Evolutionary conservation across 2,888 invertebrate species (phyloP).

Genomic region (Tortrix viridana): DNA sequence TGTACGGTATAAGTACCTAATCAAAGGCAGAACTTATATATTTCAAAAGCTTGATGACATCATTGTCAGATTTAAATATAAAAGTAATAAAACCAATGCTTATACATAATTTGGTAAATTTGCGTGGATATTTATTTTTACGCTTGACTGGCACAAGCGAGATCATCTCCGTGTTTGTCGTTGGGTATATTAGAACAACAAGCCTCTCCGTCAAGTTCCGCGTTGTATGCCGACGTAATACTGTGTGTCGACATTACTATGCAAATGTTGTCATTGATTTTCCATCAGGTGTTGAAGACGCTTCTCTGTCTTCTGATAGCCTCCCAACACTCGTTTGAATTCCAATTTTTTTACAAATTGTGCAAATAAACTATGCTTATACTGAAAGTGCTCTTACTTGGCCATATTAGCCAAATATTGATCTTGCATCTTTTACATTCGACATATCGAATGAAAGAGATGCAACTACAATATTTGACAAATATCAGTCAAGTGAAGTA

Average conservation of each 20-base stretch:
- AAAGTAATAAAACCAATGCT: too few relatives aligned
- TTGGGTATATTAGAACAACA: slow-evolving; percentile 14
- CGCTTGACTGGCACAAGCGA: not conserved
- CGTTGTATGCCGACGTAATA: slow-evolving; percentile 14
- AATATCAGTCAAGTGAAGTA: too few relatives aligned
- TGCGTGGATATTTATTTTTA: too few relatives aligned
- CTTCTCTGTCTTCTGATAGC: slow-evolving; percentile 36
- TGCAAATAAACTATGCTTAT: slow-evolving; percentile 12
- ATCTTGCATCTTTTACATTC: too few relatives aligned
- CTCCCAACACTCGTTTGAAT: slow-evolving; percentile 39
- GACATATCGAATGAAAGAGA: too few relatives aligned
- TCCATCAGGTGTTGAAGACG: slow-evolving; percentile 49
- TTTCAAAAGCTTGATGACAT: too few relatives aligned
- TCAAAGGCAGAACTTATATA: too few relatives aligned
- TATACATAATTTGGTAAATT: too few relatives aligned
- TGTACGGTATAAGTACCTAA: too few relatives aligned
- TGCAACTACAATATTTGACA: too few relatives aligned
- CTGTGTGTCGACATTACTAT: slow-evolving; percentile 42
- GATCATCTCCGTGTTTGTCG: slow-evolving; percentile 8
- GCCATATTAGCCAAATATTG: too few relatives aligned
- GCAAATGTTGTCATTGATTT: slow-evolving; percentile 58
- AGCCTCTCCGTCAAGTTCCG: slow-evolving; percentile 5
- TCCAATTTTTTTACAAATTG: slow-evolving; percentile 41
- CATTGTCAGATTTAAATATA: too few relatives aligned
- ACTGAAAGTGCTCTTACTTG: slow-evolving; percentile 17